These are phyloP conservation scores for Myripristis murdjan DNA, from an alignment of 2,797 vertebrate species.

Conservation along the genomic window DNA sequence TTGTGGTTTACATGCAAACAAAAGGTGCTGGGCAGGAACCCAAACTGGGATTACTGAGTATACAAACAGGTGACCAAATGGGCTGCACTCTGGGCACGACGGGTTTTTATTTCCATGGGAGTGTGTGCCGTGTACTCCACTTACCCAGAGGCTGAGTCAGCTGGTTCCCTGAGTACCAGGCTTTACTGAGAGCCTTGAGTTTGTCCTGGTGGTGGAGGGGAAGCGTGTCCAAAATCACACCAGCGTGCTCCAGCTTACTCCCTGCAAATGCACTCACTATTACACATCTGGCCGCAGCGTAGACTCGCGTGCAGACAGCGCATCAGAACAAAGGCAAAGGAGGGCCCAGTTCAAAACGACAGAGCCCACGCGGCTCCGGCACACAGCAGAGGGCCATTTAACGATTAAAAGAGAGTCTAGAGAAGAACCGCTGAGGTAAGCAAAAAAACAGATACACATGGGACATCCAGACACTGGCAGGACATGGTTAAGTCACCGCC, in stretches of 20 bases:
- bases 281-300: background rate
- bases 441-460: background rate
- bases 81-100: no score
- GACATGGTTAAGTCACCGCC: no score
- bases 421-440: slow-evolving; percentile 30
- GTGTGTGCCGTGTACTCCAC: slow-evolving; percentile 23
- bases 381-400: slow-evolving; percentile 32
- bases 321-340: background rate
- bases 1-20: no score
- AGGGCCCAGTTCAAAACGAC: no score
- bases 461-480: no score
- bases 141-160: slow-evolving; percentile 86
- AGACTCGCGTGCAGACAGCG: background rate
- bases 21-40: no score
- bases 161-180: slow-evolving; percentile 85
- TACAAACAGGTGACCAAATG: no score
- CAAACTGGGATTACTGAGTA: no score
- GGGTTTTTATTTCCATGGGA: slow-evolving; percentile 1
- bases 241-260: slow-evolving; percentile 81
- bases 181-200: slow-evolving; percentile 74
- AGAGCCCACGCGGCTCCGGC: no score
- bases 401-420: slow-evolving; percentile 13
- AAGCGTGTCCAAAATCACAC: slow-evolving; percentile 78
- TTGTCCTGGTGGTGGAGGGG: slow-evolving; percentile 79
- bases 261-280: slow-evolving; percentile 72